Conservation (phyloP, 2,797 vertebrate genomes). For the Staurois parvus region DNA sequence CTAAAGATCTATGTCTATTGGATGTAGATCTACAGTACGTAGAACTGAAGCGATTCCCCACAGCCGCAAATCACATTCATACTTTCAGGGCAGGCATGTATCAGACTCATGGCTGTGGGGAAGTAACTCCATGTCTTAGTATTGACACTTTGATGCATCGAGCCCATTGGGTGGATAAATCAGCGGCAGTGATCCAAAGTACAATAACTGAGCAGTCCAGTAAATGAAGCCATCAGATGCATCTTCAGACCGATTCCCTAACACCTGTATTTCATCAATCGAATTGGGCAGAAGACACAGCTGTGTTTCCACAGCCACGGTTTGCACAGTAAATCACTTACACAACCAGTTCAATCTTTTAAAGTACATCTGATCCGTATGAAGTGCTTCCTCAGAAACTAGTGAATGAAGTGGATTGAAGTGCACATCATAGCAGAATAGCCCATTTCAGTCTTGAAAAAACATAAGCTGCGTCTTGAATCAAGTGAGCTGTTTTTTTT, state of each 20-base stretch:
- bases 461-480: no score
- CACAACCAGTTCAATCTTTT: conserved; percentile 16
- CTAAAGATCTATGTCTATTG: no score
- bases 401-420: conserved; percentile 15
- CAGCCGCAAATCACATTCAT: no score
- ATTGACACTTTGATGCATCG: no score
- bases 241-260: background rate
- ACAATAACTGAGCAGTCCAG: background rate
- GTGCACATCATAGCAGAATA: background rate
- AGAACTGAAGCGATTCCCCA: no score
- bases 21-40: no score
- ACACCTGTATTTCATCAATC: background rate
- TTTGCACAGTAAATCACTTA: conserved; percentile 29
- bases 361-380: background rate
- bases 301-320: background rate
- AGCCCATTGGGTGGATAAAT: background rate
- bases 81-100: no score
- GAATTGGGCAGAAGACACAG: no score
- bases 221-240: background rate
- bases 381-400: background rate
- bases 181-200: background rate
- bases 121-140: no score
- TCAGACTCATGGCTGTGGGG: no score
- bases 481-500: no score
- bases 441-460: background rate